Evolutionary conservation across 1,140 invertebrate genomes (phyloP), one percentile per base, ranked within the genome.

Genomic region (Campodea augens): DNA sequence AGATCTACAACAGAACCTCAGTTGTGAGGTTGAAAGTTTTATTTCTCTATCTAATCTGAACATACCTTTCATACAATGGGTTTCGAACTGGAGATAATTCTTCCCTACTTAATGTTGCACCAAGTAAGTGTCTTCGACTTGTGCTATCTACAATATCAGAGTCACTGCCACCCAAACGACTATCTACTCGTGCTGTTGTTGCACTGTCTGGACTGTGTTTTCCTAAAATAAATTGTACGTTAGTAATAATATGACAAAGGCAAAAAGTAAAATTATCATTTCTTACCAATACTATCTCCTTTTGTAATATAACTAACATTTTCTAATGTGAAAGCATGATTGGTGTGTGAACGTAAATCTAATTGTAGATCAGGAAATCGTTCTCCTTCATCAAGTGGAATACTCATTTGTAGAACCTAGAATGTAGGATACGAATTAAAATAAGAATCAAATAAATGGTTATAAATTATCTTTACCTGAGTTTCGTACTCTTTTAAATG

Each of bases 301-400:
- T 83, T 84, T 39, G 79, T 81, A 49, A 86, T 78, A 54, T 86
- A 85, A 56, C 80, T 81, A 20, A 86, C 81, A 55, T 80, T 84
- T 53, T 86, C 81, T 47, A 86, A 65, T 47, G 77, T 84, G 55
- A 86, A 88, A 1, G 81, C 78, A 55, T 86, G 83, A 64, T 86
- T 86, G 57, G 85, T 84, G 40, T 36, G 19, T 46, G 76, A 71
- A 58, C 80, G 83, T 53, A 85, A 85, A 57, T 87, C 83, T n/a
- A 87, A 59, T 55, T 87, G 81, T 15, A 87, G 56, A 58, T 87
- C 82, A 48, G 79, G 74, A 53, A 68, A 75, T 50, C 72, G 73
- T 50, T 81, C 77, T 49, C 71, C 79, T 48, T 83, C 81, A 50
- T 85, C 82, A 0, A 78, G 67, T 0, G 77, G 76, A 1, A 90